Evolutionary conservation across 2,113 vertebrate genomes (phyloP), one percentile per base, ranked within the genome.

Genomic region (Clarias gariepinus): DNA sequence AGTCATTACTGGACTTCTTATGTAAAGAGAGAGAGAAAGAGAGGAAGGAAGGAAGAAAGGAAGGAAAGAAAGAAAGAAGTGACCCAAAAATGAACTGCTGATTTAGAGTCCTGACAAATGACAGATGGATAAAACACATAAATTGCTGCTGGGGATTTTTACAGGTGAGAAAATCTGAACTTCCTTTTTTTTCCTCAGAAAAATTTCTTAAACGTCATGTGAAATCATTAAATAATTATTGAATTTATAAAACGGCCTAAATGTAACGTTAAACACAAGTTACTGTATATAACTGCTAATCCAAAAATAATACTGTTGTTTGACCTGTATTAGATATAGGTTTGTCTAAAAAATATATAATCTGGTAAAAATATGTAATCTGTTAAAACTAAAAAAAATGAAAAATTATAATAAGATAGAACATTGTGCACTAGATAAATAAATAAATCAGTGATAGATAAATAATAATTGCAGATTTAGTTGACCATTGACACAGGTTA

Each of bases 71-170:
- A 9, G 69, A 21, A n/a, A 11, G 9, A 25, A 60, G 30, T 81
- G 30, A 81, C 78, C 78, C 61, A 30, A 64, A 73, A 18, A 85
- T 77, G 85, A 87, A 81, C 55, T 84, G 15, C 61, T 86, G 36
- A 78, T 30, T 33, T 86, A 71, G 81, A 90, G 5, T 57, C 68
- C 30, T 58, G 36, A 74, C 64, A 63, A 80, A 41, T 47, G 41
- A 83, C 85, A 21, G 79, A 88, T 90, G 87, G 87, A 90, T 60
- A 76, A 47, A n/a, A 73, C 77, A 18, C 41, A 47, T 47, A 84
- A 28, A 36, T 53, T 88, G 23, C 76, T 88, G 64, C 68, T 88
- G 77, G 76, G 76, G 71, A 68, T 90, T 57, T 21, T 90, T 28
- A 47, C 89, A 90, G 89, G 89, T 90, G 76, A 76, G 87, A 78